Evolutionary conservation across 2,797 vertebrate genomes (phyloP).

Genomic region (Cyprinodon diabolis): DNA sequence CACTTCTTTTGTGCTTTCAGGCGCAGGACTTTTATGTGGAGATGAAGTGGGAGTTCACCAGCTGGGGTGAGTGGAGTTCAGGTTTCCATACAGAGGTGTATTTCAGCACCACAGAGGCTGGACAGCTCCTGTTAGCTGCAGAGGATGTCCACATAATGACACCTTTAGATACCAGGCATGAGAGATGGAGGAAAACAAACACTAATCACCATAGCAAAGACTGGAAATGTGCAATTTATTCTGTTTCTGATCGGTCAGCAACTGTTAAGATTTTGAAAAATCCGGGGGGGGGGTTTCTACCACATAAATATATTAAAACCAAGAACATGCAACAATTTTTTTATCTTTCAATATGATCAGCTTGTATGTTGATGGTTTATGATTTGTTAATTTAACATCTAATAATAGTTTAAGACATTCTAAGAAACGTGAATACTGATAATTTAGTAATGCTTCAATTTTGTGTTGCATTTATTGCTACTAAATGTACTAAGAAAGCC

Average conservation of each 20-base stretch:
- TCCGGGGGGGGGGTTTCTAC: neutral
- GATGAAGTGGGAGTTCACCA: constrained; percentile 99
- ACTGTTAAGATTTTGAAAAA: neutral
- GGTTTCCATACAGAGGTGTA: constrained; percentile 21
- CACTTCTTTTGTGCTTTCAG: constrained; percentile 65
- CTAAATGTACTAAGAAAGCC: neutral
- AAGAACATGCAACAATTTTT: neutral
- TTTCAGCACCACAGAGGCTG: constrained; percentile 71
- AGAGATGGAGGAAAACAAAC: neutral
- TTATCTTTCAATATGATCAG: neutral
- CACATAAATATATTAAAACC: neutral
- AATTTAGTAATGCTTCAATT: neutral
- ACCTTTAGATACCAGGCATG: neutral
- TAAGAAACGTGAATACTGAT: neutral
- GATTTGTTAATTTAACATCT: neutral
- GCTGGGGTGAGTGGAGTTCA: constrained; percentile 81
- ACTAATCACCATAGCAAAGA: neutral
- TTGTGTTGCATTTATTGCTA: neutral
- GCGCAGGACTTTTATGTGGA: constrained; percentile 95
- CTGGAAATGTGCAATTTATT: neutral
- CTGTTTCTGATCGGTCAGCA: neutral
- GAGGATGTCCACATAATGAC: neutral
- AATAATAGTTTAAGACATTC: neutral
- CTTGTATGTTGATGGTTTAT: too few relatives aligned
- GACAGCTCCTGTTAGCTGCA: constrained; percentile 65